Evolutionary conservation across 2,797 vertebrate genomes (phyloP).

Genomic region (Streptopelia turtur): DNA sequence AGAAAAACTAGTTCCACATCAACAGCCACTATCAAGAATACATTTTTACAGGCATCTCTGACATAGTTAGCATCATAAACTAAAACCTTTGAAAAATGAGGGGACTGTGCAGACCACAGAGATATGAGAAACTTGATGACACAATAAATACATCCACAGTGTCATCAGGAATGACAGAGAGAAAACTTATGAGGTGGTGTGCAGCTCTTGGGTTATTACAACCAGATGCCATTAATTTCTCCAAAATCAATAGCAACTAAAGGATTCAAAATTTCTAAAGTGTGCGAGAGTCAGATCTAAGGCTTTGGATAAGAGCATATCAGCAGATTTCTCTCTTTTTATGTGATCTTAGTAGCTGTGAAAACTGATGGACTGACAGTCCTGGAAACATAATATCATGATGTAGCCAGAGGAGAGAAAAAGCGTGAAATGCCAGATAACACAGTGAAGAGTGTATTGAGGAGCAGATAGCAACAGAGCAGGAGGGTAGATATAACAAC

Average conservation of each 20-base stretch:
- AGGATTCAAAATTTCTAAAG: background rate
- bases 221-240: background rate
- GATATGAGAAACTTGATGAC: background rate
- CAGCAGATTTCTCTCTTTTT: background rate
- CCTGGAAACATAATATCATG: background rate
- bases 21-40: background rate
- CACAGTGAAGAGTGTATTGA: background rate
- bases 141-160: background rate
- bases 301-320: background rate
- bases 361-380: background rate
- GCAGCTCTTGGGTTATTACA: background rate
- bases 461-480: background rate
- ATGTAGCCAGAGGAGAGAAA: background rate
- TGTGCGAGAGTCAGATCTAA: background rate
- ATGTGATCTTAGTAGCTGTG: background rate
- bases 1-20: background rate
- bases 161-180: background rate
- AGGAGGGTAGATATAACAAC: background rate
- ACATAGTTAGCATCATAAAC: background rate
- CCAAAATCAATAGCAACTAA: background rate
- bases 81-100: background rate
- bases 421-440: background rate
- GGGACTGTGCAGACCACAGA: background rate
- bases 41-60: background rate
- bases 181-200: rapidly evolving